Base-by-base conservation (phyloP, 2,113 vertebrate species). In the Saguinus midas region DNA sequence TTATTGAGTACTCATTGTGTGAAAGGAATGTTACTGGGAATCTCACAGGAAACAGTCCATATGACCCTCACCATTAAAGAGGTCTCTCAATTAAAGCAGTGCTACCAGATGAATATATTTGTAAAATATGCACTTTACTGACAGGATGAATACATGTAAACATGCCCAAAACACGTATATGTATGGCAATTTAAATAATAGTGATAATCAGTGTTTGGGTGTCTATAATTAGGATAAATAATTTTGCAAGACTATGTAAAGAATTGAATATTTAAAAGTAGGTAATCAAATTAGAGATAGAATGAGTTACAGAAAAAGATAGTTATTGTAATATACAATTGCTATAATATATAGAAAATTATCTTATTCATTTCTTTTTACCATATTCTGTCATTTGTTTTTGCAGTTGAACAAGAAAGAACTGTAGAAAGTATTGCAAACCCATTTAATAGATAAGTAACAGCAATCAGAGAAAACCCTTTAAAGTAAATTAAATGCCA, bases 1-100 rank as follows among this genome's bases (percentile, higher is more conserved):
- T 95, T 96, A 85, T 96, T 87, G 91, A 94, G 43, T 90, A 50
- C 1, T 82, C 76, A 68, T 79, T 92, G 80, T 96, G 55, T 79
- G 45, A 91, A 85, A 92, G 66, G 48, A 93, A 78, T 92, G 90
- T 83, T 29, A 32, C 27, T 14, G 87, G 87, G 43, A 90, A 80
- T 52, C n/a, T 85, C 78, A 78, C 57, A 88, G 96, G 79, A 96
- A 97, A 50, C 35, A 27, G 21, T 55, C 45, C 23, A 9, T n/a
- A 25, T 4, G 57, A 78, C 20, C 45, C 52, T 93, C n/a, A 32
- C 45, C 14, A 58, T 5, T 66, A 75, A 93, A 70, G 72, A 57
- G 21, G 45, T 21, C 50, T 58, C 61, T 1, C 12, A 21, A 48
- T 90, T 50, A 73, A 88, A 93, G 27, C 23, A 18, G 20, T 18